Percentiles rank a stretch among this genome's conserved stretches.
These are phyloP conservation scores for Barbus barbus DNA, from an alignment of 2,113 vertebrate genomes.

Conservation along the genomic window DNA sequence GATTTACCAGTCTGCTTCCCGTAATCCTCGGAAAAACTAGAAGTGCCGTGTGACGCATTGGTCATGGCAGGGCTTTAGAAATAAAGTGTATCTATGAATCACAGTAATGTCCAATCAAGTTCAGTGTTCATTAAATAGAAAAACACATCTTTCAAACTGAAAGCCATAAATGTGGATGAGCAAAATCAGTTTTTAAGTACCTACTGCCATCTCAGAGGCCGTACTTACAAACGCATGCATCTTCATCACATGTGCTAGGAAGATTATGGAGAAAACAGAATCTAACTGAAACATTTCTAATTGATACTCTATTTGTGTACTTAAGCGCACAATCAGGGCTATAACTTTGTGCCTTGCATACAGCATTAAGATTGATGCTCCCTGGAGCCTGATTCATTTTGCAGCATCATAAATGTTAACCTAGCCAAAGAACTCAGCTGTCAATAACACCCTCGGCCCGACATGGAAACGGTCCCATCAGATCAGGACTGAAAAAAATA, in stretches of 20 bases:
- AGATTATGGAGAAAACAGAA: conserved; percentile 27
- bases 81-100: conserved; percentile 24
- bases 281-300: background rate
- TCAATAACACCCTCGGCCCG: background rate
- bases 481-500: conserved; percentile 16
- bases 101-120: conserved; percentile 38
- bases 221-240: conserved; percentile 22
- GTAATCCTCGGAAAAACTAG: conserved; percentile 42
- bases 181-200: conserved; percentile 20
- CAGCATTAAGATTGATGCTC: conserved; percentile 21
- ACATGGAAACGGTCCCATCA: conserved; percentile 30
- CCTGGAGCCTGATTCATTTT: conserved; percentile 13
- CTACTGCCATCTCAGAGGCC: conserved; percentile 2
- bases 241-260: background rate
- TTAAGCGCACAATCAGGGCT: conserved; percentile 2
- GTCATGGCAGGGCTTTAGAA: conserved; percentile 35
- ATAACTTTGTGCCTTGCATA: background rate
- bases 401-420: conserved; percentile 33
- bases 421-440: conserved; percentile 1
- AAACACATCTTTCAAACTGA: conserved; percentile 39
- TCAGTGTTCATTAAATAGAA: conserved; percentile 50
- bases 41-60: conserved; percentile 28
- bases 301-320: conserved; percentile 34
- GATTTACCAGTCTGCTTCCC: conserved; percentile 46
- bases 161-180: background rate